phyloP scores from a whole-genome alignment of 2,888 invertebrate genomes.

The Arge pagana region DNA sequence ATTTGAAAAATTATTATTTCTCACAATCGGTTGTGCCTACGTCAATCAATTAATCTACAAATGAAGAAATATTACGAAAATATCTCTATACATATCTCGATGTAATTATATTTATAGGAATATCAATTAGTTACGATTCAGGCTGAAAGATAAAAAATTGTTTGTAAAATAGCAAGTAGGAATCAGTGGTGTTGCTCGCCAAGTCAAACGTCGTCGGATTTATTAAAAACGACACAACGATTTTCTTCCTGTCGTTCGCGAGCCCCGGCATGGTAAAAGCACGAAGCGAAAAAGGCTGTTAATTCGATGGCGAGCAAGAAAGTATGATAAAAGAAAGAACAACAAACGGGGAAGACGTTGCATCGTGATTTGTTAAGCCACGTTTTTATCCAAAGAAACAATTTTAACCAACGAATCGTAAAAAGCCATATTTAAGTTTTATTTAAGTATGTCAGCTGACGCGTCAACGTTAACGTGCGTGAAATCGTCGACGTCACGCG shows the following conservation, averaged over 20 bases:
- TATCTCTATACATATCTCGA: conserved; percentile 18
- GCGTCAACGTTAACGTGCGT: background rate
- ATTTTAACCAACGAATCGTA: conserved; percentile 41
- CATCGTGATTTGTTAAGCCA: conserved; percentile 10
- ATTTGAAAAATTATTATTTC: conserved; percentile 7
- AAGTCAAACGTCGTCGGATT: conserved; percentile 8
- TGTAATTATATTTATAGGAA: conserved; percentile 2
- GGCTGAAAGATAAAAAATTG: conserved; percentile 1
- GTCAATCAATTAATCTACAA: conserved; percentile 5
- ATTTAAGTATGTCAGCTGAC: conserved; percentile 1
- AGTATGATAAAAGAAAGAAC: too few relatives aligned
- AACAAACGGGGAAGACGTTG: conserved; percentile 18
- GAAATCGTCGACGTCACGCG: conserved; percentile 9
- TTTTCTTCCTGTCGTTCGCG: too few relatives aligned
- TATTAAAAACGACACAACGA: background rate
- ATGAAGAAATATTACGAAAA: conserved; percentile 9
- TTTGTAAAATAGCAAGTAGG: background rate
- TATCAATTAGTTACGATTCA: conserved; percentile 2
- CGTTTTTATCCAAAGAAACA: conserved; percentile 37
- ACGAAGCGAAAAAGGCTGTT: too few relatives aligned
- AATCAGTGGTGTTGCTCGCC: conserved; percentile 15
- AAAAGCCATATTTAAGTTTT: conserved; percentile 36
- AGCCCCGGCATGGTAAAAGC: too few relatives aligned
- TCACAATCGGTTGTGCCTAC: conserved; percentile 7
- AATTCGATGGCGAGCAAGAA: too few relatives aligned